Evolutionary conservation across 2,888 invertebrate genomes (phyloP), one percentile per base, ranked within the genome.

Genomic region (Caenorhabditis sulstoni): DNA sequence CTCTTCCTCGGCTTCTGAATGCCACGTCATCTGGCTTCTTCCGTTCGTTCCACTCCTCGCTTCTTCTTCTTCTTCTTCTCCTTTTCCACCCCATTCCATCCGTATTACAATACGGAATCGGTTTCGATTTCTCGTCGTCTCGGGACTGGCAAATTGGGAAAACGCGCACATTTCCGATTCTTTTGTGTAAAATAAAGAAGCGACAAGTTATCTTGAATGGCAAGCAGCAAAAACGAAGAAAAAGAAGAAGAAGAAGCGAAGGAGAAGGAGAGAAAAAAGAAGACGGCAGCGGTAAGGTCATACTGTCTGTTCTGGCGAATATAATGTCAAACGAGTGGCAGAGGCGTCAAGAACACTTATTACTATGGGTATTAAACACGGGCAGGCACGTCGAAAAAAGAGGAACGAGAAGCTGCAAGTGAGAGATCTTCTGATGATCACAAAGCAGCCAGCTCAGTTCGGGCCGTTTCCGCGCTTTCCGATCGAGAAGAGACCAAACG

Each of bases 181-280:
- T 67, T 76, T 76, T 61, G 61, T 76, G 75, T 73, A 73, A 73
- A 73, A 73, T 64, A 44, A 64, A n/a, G n/a, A n/a, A 73, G 73
- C 57, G 64, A 71, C 29, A 76, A 66, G 61, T 62, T 68, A 62
- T 76, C 67, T 67, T 66, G 66, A 65, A 65, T 73, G 64, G 58
- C 29, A 59, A 58, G 59, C 20, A 68, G 64, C 65, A 65, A 44
- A 67, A 62, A 41, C 52, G 53, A 44, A 68, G 64, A 52, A 61
- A 35, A 61, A 64, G 35, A n/a, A 23, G 29, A 29, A 7, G 29
- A 29, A 29, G 29, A 29, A 29, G 7, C 29, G 29, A 29, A 29
- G n/a, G n/a, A 29, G 7, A 29, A 29, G 57, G 52, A 18, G 53
- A 41, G 29, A 23, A 37, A 22, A 47, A 50, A 55, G 59, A 50